Evolutionary conservation across 2,888 invertebrate species (phyloP).

Genomic region (Meloe dianella): DNA sequence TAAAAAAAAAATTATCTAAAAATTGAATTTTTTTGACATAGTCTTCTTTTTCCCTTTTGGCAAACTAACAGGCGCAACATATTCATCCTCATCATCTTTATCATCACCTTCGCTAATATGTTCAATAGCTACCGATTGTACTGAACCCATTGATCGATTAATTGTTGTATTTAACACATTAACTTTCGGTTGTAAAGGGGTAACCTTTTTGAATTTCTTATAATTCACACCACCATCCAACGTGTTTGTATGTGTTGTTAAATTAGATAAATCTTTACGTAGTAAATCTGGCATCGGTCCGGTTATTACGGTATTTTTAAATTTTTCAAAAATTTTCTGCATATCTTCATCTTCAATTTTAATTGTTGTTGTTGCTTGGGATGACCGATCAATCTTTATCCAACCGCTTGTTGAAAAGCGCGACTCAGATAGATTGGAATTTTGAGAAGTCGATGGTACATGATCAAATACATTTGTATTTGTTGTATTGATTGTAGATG

Average conservation of each 20-base stretch:
- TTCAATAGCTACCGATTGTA: not conserved
- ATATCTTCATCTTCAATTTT: conserved; percentile 22
- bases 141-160: not conserved
- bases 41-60: not conserved
- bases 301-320: conserved; percentile 24
- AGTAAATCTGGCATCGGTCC: conserved; percentile 11
- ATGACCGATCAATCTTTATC: not conserved
- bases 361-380: not conserved
- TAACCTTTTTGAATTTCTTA: conserved; percentile 31
- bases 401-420: not conserved
- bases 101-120: not conserved
- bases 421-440: not conserved
- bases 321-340: conserved; percentile 24
- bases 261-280: not conserved
- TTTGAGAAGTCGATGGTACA: not conserved
- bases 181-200: not conserved
- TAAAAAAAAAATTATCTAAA: not conserved
- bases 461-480: not conserved
- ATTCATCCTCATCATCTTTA: not conserved
- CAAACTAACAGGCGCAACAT: not conserved
- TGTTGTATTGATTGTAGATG: not conserved
- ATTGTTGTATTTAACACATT: not conserved
- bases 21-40: not conserved
- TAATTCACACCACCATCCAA: conserved; percentile 17
- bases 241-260: not conserved